Percentiles rank a stretch among this genome's conserved stretches.
Evolutionary conservation across 2,888 invertebrate genomes (phyloP).

Genomic region (Hirtodrosophila duncani): DNA sequence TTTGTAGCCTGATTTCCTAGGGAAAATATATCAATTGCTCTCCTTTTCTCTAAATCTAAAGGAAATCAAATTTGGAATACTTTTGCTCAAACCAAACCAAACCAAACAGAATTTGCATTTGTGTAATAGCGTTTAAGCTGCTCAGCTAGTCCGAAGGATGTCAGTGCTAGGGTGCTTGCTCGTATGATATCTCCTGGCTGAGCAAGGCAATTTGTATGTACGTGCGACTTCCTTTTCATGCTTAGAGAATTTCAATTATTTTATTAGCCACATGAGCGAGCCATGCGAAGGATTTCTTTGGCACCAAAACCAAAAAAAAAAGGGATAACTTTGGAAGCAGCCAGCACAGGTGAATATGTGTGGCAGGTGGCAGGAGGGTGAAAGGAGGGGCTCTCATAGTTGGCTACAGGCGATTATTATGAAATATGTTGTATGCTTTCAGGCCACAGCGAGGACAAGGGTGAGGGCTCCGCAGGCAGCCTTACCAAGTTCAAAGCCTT

Average conservation of each 20-base stretch:
- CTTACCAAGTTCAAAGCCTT: constrained; percentile 23
- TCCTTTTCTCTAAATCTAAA: too few relatives aligned
- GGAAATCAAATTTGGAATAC: too few relatives aligned
- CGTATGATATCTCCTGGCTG: constrained; percentile 18
- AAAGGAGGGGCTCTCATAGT: constrained; percentile 37
- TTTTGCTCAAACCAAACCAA: too few relatives aligned
- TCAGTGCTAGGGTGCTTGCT: constrained; percentile 9
- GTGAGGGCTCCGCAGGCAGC: background rate
- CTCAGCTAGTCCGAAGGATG: too few relatives aligned
- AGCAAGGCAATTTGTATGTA: constrained; percentile 33
- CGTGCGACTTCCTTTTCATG: constrained; percentile 31
- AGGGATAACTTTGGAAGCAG: constrained; percentile 35
- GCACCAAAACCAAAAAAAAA: constrained; percentile 29
- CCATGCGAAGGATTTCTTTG: constrained; percentile 35
- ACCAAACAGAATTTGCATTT: too few relatives aligned
- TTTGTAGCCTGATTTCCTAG: too few relatives aligned
- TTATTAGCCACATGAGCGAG: constrained; percentile 61
- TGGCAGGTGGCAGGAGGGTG: constrained; percentile 20
- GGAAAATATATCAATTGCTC: too few relatives aligned
- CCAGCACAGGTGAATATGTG: constrained; percentile 40
- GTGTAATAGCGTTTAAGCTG: too few relatives aligned
- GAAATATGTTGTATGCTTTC: constrained; percentile 55
- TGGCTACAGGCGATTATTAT: constrained; percentile 66
- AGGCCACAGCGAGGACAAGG: background rate
- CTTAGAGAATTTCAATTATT: constrained; percentile 69